phyloP scores from a whole-genome alignment of 2,888 invertebrate genomes.

The Hecatera dysodea region DNA sequence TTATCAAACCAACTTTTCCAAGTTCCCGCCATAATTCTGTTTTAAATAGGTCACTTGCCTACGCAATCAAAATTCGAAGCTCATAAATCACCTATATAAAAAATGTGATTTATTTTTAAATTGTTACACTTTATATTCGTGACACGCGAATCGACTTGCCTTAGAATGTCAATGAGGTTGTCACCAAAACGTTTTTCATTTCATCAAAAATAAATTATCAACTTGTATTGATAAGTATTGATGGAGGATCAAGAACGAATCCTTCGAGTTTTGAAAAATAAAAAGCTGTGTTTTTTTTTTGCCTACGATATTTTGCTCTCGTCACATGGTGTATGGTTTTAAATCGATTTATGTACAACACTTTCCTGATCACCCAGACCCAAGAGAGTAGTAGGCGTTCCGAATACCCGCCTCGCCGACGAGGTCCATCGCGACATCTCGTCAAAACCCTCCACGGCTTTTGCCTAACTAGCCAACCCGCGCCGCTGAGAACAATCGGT shows the following conservation, averaged over 20 bases:
- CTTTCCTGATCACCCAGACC: too few species aligned
- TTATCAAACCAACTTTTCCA: not conserved
- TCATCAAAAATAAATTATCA: constrained; percentile 26
- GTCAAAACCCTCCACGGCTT: too few species aligned
- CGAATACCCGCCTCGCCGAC: too few species aligned
- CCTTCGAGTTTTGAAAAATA: not conserved
- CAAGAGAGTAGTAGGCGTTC: too few species aligned
- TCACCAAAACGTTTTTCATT: constrained; percentile 45
- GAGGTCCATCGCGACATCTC: too few species aligned
- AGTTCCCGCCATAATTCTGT: not conserved
- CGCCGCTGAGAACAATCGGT: too few species aligned
- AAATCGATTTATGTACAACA: too few species aligned
- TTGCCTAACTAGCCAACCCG: too few species aligned
- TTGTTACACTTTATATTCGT: constrained; percentile 49
- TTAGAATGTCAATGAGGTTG: constrained; percentile 56
- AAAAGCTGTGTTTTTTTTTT: not conserved
- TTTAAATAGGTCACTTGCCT: constrained; percentile 7
- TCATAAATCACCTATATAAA: constrained; percentile 53
- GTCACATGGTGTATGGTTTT: too few species aligned
- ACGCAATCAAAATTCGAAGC: constrained; percentile 39
- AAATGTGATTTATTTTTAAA: constrained; percentile 49
- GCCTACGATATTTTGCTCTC: too few species aligned
- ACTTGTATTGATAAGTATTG: constrained; percentile 45
- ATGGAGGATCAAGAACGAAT: not conserved
- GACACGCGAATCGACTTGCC: constrained; percentile 28